Conservation (phyloP, 2,113 vertebrate genomes). For the Sinosuthora webbiana region DNA sequence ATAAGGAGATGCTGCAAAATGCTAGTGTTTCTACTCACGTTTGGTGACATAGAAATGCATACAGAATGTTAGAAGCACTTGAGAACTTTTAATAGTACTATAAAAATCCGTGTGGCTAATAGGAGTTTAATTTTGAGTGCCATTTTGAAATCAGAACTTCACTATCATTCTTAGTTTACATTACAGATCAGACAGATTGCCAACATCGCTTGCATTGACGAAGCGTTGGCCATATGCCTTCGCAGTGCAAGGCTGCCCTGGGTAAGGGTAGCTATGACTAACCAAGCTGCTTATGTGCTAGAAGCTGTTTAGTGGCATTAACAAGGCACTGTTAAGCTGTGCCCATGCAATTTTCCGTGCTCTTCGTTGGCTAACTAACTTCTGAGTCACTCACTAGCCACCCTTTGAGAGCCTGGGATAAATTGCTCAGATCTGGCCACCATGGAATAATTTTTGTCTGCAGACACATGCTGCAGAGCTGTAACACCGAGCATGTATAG, state of each 20-base stretch:
- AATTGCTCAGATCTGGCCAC: not conserved
- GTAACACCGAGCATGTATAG: not conserved
- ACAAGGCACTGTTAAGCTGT: not conserved
- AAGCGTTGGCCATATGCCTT: not conserved
- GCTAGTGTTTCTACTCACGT: not conserved
- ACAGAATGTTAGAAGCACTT: not conserved
- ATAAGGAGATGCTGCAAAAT: not conserved
- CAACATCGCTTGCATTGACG: not conserved
- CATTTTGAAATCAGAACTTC: not conserved
- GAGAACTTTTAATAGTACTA: not conserved
- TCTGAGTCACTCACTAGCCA: not conserved
- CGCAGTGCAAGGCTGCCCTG: not conserved
- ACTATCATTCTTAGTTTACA: not conserved
- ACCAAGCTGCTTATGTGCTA: not conserved
- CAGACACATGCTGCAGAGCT: not conserved
- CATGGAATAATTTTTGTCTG: not conserved
- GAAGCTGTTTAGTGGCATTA: not conserved
- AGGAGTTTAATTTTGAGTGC: not conserved
- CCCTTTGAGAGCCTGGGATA: not conserved
- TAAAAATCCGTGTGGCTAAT: not conserved
- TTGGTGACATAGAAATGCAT: not conserved
- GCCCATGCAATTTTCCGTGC: not conserved
- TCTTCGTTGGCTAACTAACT: not conserved
- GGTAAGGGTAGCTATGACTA: not conserved
- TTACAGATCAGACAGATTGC: not conserved